Evolutionary conservation across 2,797 vertebrate genomes (phyloP), one percentile per base, ranked within the genome.

Genomic region (Taeniopygia guttata): DNA sequence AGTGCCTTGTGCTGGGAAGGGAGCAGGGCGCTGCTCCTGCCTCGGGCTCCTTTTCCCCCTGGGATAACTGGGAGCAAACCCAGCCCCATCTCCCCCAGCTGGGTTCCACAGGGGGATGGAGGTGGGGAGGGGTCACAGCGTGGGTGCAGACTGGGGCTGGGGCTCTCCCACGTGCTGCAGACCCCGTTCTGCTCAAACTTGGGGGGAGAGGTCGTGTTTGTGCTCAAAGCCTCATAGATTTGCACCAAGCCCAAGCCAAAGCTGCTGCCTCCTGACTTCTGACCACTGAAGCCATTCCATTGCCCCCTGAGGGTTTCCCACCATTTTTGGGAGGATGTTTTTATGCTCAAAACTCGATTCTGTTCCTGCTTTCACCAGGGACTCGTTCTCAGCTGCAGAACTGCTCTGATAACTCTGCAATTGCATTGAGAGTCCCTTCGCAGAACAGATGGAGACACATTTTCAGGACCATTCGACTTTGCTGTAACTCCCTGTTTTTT

Each of bases 401-500:
- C 42, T 81, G 88, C 92, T 93, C 90, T 72, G 78, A 29, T 94
- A 89, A 91, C 69, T 87, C 76, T 45, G 54, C 62, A 93, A n/a
- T 94, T 30, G 66, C 38, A 4, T 34, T 73, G 89, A 73, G 89
- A 30, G 79, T 78, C 96, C 82, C 94, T 91, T 58, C 42, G 8
- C 96, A 63, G 79, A 92, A 84, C 93, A 96, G 94, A 95, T 91
- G 91, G 93, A 95, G 89, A 69, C 17, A 2, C 42, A 55, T 80
- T 91, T 93, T 30, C 94, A 86, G 73, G 58, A 78, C 46, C 43
- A 48, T 78, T 82, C 93, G 11, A 55, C 62, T 75, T 58, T 4
- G 45, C 92, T 13, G 10, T 45, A 26, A 68, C 69, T 85, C 64
- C 11, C 16, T 14, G 42, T 84, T 66, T 20, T 32, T 25, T 59